Conservation (phyloP, 2,888 invertebrate species). For the Molorchus minor region DNA sequence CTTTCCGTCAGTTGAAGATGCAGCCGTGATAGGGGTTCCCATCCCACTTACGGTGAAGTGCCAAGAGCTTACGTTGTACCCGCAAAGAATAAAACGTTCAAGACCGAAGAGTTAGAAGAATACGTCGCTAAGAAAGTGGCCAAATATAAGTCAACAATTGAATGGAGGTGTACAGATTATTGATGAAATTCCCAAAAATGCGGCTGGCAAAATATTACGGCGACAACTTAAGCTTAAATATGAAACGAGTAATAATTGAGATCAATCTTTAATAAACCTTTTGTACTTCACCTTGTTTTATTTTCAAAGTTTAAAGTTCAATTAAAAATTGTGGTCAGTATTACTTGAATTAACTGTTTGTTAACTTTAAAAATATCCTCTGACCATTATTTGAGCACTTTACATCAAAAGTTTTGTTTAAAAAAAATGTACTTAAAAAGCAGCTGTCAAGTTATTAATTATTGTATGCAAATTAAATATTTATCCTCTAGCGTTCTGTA, state of each 20-base stretch:
- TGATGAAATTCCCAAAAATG: constrained; percentile 67
- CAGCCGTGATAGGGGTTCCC: constrained; percentile 84
- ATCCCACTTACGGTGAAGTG: constrained; percentile 74
- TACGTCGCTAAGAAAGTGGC: constrained; percentile 76
- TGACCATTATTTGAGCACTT: too few species aligned
- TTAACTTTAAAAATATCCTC: too few species aligned
- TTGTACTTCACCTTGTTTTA: neutral
- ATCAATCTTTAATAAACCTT: neutral
- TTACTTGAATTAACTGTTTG: too few species aligned
- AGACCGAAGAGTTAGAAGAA: constrained; percentile 66
- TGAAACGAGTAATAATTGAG: constrained; percentile 1
- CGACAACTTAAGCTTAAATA: constrained; percentile 54
- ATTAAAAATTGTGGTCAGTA: too few species aligned
- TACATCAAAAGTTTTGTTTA: too few species aligned
- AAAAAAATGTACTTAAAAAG: too few species aligned
- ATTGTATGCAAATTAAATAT: too few species aligned
- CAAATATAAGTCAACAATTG: constrained; percentile 79
- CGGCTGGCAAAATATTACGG: constrained; percentile 71
- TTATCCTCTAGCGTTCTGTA: too few species aligned
- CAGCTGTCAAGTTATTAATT: too few species aligned
- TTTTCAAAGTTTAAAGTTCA: constrained; percentile 6
- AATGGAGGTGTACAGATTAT: constrained; percentile 66
- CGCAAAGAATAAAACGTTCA: constrained; percentile 57
- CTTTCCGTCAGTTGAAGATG: constrained; percentile 80
- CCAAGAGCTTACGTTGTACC: constrained; percentile 79